Percentiles rank a stretch among this genome's conserved stretches.
These are phyloP conservation scores for Eciton burchellii DNA, from an alignment of 1,140 invertebrate species.

Conservation along the genomic window DNA sequence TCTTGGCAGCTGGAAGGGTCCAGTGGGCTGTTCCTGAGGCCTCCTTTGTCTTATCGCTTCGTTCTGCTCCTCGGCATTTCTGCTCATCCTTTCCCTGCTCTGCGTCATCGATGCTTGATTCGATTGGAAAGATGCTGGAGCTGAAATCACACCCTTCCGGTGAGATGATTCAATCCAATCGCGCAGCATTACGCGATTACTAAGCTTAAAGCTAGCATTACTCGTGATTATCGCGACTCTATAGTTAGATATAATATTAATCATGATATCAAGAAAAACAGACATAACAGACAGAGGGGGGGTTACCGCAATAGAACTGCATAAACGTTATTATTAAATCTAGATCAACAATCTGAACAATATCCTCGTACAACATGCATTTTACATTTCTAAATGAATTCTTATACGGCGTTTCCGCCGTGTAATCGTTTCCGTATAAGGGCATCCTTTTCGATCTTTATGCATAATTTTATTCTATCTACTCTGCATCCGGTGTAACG, in stretches of 20 bases:
- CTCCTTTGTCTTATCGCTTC: conserved; percentile 73
- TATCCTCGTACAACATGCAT: too few relatives aligned
- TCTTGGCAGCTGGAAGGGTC: conserved; percentile 75
- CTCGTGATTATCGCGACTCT: background rate
- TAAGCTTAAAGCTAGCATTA: too few relatives aligned
- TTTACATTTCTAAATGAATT: too few relatives aligned
- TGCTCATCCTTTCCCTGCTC: conserved; percentile 64
- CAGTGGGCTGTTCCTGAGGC: conserved; percentile 72
- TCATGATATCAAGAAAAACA: background rate
- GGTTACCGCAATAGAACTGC: background rate
- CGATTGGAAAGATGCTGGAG: conserved; percentile 66
- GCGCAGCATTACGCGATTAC: background rate
- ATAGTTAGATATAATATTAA: background rate
- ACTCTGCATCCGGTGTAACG: background rate
- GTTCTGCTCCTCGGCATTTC: conserved; percentile 66
- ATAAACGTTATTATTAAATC: too few relatives aligned
- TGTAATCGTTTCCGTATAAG: too few relatives aligned
- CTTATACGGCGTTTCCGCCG: too few relatives aligned
- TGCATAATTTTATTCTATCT: background rate
- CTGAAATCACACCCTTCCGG: conserved; percentile 58
- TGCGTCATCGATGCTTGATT: conserved; percentile 60
- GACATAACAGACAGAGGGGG: too few relatives aligned
- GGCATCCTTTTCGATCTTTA: conserved; percentile 5
- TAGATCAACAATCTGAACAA: too few relatives aligned
- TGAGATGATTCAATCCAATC: background rate